Conservation (phyloP, 1,140 invertebrate genomes). For the Lysiphlebus fabarum region DNA sequence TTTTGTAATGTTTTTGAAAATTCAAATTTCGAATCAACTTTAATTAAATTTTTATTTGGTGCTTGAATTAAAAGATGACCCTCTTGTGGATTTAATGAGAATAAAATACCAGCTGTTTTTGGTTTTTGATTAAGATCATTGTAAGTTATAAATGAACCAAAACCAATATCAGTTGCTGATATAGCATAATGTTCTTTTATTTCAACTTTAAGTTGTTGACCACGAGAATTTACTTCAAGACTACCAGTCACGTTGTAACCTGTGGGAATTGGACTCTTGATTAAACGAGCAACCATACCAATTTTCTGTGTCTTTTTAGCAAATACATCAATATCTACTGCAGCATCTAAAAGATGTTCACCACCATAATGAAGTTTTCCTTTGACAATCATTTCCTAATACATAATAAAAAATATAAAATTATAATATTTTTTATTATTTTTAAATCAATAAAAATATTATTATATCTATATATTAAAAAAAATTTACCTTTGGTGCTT, state of each 20-base stretch:
- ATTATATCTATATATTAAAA: too few species aligned
- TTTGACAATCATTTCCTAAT: constrained; percentile 55
- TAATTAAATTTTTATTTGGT: constrained; percentile 58
- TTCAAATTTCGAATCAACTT: constrained; percentile 49
- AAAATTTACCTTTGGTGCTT: constrained; percentile 59
- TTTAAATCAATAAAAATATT: constrained; percentile 5
- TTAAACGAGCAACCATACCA: constrained; percentile 42
- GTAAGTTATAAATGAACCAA: constrained; percentile 44
- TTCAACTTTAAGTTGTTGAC: constrained; percentile 51
- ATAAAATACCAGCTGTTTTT: constrained; percentile 44
- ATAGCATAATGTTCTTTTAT: constrained; percentile 39
- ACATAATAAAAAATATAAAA: constrained; percentile 13
- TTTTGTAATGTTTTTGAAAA: constrained; percentile 55
- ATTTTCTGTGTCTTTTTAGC: constrained; percentile 63
- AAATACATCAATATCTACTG: constrained; percentile 63
- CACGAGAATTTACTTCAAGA: constrained; percentile 49
- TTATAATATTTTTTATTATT: not conserved
- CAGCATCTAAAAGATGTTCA: constrained; percentile 48
- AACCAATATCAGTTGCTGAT: constrained; percentile 38
- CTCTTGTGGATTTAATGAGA: constrained; percentile 47
- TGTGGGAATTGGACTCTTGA: constrained; percentile 33
- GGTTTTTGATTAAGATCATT: constrained; percentile 45
- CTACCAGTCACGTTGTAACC: constrained; percentile 46
- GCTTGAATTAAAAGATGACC: constrained; percentile 52
- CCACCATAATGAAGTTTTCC: constrained; percentile 51